Percentiles rank a stretch among this genome's conserved stretches.
Conservation (phyloP, 2,888 invertebrate species). For the Nomada ruficornis region DNA sequence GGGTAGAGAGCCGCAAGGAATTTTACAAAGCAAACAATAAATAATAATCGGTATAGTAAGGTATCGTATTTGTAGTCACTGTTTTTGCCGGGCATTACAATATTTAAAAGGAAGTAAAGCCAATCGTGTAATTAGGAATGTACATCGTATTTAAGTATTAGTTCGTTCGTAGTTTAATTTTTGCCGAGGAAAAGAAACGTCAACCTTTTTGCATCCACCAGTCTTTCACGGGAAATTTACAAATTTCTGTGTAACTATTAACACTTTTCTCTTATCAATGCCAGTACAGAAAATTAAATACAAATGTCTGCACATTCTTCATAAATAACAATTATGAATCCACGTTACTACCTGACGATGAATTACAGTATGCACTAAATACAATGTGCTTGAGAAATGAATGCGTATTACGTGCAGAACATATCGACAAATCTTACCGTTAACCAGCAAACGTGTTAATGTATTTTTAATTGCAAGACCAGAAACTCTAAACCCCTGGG, state of each 20-base stretch:
- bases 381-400: conserved; percentile 11
- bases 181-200: not conserved
- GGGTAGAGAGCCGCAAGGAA: no score
- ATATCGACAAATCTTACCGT: conserved; percentile 19
- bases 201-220: not conserved
- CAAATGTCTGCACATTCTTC: conserved; percentile 1
- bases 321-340: conserved; percentile 1
- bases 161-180: not conserved
- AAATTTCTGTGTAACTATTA: no score
- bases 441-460: conserved; percentile 24
- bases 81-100: no score
- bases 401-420: conserved; percentile 20
- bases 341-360: not conserved
- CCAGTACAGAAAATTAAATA: not conserved
- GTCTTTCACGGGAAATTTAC: not conserved
- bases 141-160: not conserved
- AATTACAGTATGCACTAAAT: conserved; percentile 8
- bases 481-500: not conserved
- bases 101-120: not conserved
- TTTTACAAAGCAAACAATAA: no score
- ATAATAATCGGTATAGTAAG: no score
- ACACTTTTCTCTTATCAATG: not conserved
- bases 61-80: no score
- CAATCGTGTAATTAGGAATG: not conserved
- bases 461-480: conserved; percentile 17